Evolutionary conservation across 1,140 invertebrate genomes (phyloP).

Genomic region (Nasonia longicornis): DNA sequence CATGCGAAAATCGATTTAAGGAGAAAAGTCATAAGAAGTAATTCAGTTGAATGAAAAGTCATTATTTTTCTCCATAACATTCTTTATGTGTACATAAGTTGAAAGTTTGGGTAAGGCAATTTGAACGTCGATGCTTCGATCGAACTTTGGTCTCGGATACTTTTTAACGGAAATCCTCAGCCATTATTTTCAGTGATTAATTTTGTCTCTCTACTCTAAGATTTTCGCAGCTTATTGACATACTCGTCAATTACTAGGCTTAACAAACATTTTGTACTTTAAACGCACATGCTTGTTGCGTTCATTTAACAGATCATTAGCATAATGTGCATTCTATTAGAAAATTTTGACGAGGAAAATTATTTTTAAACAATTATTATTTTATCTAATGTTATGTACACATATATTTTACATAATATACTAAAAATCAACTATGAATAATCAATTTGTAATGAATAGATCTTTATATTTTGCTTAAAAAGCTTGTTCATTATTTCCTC

Average conservation of each 20-base stretch:
- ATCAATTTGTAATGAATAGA: constrained; percentile 13
- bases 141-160: constrained; percentile 29
- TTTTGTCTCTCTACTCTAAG: constrained; percentile 7
- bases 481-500: constrained; percentile 4
- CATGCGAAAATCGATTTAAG: neutral
- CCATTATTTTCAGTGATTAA: constrained; percentile 19
- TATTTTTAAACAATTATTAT: constrained; percentile 6
- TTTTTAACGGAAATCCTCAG: neutral
- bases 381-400: constrained; percentile 23
- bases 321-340: neutral
- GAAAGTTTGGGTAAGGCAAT: constrained; percentile 21
- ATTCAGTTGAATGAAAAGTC: constrained; percentile 21
- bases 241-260: constrained; percentile 20
- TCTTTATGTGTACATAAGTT: constrained; percentile 37
- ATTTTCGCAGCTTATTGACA: constrained; percentile 6
- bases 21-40: neutral
- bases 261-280: constrained; percentile 35
- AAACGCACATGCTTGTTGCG: constrained; percentile 16
- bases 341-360: constrained; percentile 9
- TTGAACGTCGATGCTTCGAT: constrained; percentile 28
- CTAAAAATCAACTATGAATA: constrained; percentile 22
- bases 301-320: constrained; percentile 17
- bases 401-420: constrained; percentile 28
- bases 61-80: constrained; percentile 25
- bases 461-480: constrained; percentile 26